Evolutionary conservation across 2,797 vertebrate species (phyloP).

Genomic region (Ambastaia sidthimunki): DNA sequence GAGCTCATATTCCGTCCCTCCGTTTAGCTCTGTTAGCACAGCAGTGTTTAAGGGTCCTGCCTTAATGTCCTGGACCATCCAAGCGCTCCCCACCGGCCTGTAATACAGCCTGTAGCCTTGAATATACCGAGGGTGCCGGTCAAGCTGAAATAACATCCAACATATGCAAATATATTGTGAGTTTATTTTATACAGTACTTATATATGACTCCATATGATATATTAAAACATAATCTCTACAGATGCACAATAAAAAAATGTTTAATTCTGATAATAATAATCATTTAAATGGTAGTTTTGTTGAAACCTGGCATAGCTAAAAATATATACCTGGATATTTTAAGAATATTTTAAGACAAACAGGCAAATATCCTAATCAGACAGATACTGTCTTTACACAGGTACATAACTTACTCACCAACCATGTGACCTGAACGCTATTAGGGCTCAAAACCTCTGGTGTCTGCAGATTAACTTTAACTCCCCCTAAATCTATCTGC

Average conservation of each 20-base stretch:
- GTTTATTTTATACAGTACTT: background rate
- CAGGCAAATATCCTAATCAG: background rate
- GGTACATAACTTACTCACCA: constrained; percentile 79
- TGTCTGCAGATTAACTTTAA: constrained; percentile 85
- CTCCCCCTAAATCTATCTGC: constrained; percentile 83
- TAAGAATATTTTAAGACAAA: too few species aligned
- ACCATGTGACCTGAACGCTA: constrained; percentile 89
- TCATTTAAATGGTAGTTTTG: too few species aligned
- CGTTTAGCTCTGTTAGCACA: constrained; percentile 81
- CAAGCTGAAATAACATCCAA: constrained; percentile 76
- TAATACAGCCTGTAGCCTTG: constrained; percentile 92
- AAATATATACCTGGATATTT: too few species aligned
- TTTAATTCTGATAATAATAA: too few species aligned
- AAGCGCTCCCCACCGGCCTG: constrained; percentile 78
- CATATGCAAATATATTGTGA: constrained; percentile 18
- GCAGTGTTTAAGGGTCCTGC: constrained; percentile 76
- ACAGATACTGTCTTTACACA: background rate
- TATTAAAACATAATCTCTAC: too few species aligned
- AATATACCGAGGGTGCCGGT: constrained; percentile 81
- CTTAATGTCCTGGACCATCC: constrained; percentile 82
- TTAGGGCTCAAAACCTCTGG: constrained; percentile 82
- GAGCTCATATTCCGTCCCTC: constrained; percentile 86
- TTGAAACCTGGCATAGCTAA: too few species aligned
- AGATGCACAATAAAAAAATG: too few species aligned
- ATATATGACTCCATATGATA: background rate